phyloP scores from a whole-genome alignment of 2,888 invertebrate species.

The Drosophila falleni region DNA sequence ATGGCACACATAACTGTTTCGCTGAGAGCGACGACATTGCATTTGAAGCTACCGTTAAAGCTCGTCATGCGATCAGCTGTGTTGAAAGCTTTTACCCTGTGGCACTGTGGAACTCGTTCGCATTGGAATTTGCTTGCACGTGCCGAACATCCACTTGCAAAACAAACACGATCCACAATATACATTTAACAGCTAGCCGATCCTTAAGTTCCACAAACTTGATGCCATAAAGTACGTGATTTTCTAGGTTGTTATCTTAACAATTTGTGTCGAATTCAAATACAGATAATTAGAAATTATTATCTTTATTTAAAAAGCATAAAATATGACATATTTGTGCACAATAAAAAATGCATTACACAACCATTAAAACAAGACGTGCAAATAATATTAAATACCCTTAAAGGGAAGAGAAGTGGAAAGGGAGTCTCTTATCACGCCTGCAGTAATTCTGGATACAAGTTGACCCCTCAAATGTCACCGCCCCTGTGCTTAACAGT shows the following conservation, averaged over 20 bases:
- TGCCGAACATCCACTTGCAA: constrained; percentile 5
- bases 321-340: constrained; percentile 25
- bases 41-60: constrained; percentile 44
- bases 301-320: constrained; percentile 41
- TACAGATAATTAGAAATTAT: constrained; percentile 16
- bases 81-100: constrained; percentile 33
- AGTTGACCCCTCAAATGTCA: background rate
- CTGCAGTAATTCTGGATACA: background rate
- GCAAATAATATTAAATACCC: constrained; percentile 35
- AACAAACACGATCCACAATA: constrained; percentile 20
- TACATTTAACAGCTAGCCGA: background rate
- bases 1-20: background rate
- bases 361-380: constrained; percentile 26
- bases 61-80: constrained; percentile 47
- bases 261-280: constrained; percentile 1
- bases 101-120: constrained; percentile 40
- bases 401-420: no score
- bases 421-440: background rate
- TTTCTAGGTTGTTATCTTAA: constrained; percentile 2
- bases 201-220: background rate
- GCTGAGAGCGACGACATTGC: constrained; percentile 13
- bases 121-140: constrained; percentile 10
- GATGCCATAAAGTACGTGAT: constrained; percentile 2
- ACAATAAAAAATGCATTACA: constrained; percentile 29
- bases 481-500: constrained; percentile 18